Base-by-base conservation (phyloP, 2,888 invertebrate genomes). In the Ennomos quercinarius region DNA sequence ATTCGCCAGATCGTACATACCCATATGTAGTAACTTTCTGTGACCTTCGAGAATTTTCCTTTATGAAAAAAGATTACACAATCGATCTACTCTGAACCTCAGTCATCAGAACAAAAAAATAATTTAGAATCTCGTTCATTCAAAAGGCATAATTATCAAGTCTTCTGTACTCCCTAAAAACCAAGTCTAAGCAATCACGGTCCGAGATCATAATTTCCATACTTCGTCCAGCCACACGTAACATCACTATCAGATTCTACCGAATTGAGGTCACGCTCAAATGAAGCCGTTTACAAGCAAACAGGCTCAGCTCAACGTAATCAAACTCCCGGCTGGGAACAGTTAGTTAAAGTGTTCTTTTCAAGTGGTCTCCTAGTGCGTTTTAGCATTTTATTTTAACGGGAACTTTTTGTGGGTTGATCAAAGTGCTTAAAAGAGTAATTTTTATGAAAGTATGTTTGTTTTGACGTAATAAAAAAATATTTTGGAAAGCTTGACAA, bases 211-310 rank as follows among this genome's bases (percentile, higher is more conserved):
- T 11, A n/a, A 48, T 10, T 37, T 27, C 13, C 6, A 9, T 11
- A n/a, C 36, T 37, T 37, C n/a, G 17, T 42, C 13, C 27, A 17
- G n/a, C 10, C 39, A 12, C 9, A 34, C 11, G 40, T 11, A 13
- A 51, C 51, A 50, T 50, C 13, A n/a, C 10, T 9, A 11, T 37
- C 37, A 10, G 13, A 53, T 35, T 27, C 37, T 41, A 9, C 39
- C 36, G 44, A 45, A 38, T 36, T 11, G 48, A 44, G 50, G 50
- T 38, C 40, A 44, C 12, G 35, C 8, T 47, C 49, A 56, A 63
- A 63, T 63, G 54, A 63, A 48, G 40, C 40, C 58, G 52, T 58
- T 58, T 48, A 13, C 62, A 57, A 54, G 55, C 62, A 54, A 55
- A 62, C 61, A 54, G 57, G 27, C 37, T 36, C 39, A 27, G 51